These are phyloP conservation scores for Meriones psammophilus DNA, from an alignment of 2,797 vertebrate genomes.

Conservation along the genomic window DNA sequence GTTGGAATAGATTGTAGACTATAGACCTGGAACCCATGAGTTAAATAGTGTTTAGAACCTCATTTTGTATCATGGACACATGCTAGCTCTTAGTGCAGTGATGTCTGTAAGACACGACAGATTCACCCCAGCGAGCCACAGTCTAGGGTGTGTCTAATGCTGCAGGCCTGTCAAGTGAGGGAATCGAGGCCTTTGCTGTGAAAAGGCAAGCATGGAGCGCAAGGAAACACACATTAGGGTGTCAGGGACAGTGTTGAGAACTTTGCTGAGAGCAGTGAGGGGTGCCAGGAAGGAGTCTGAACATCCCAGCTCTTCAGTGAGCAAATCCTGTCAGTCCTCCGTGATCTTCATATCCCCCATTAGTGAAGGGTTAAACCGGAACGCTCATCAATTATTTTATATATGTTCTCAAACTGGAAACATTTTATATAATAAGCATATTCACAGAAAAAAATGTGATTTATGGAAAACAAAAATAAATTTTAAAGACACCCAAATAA, in stretches of 20 bases:
- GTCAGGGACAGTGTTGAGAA: background rate
- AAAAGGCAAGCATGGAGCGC: background rate
- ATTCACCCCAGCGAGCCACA: background rate
- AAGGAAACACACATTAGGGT: background rate
- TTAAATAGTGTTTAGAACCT: background rate
- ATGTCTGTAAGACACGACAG: background rate
- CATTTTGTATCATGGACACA: constrained; percentile 31
- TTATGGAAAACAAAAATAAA: background rate
- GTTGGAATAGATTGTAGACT: background rate
- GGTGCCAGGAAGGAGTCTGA: background rate
- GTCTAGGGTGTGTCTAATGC: background rate
- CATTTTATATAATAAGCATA: background rate
- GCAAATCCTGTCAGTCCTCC: background rate
- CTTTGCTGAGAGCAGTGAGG: rapidly evolving
- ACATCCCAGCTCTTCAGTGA: background rate
- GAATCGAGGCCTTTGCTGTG: background rate
- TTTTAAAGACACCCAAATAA: background rate
- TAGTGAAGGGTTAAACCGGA: background rate
- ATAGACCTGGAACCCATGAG: background rate
- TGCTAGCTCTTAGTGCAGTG: background rate
- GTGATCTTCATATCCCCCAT: background rate
- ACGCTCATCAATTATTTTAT: background rate
- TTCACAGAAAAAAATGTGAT: background rate
- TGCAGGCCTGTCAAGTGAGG: background rate
- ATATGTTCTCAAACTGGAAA: background rate